phyloP scores from a whole-genome alignment of 2,888 invertebrate species.

The Pseudoips prasinana region DNA sequence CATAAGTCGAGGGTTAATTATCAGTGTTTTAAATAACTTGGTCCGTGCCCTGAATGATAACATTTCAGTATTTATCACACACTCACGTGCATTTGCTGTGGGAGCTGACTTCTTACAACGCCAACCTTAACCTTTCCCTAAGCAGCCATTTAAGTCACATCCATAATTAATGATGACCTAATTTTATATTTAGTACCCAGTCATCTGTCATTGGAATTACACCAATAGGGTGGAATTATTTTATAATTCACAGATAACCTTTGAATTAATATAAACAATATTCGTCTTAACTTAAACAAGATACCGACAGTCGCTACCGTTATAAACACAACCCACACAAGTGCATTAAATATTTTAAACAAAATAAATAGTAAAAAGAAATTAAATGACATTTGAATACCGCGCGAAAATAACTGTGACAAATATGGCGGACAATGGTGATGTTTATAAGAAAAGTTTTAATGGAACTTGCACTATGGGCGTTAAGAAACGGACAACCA shows the following conservation, averaged over 20 bases:
- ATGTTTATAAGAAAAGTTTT: conserved; percentile 52
- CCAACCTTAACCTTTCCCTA: no score
- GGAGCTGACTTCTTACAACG: no score
- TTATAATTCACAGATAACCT: conserved; percentile 49
- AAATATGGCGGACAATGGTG: conserved; percentile 55
- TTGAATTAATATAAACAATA: conserved; percentile 33
- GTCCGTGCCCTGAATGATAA: no score
- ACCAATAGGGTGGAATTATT: conserved; percentile 27
- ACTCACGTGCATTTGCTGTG: no score
- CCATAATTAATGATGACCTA: conserved; percentile 40
- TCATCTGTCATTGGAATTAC: conserved; percentile 9
- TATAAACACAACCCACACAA: conserved; percentile 37
- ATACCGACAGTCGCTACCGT: conserved; percentile 30
- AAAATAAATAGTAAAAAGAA: conserved; percentile 6
- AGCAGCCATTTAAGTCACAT: not conserved
- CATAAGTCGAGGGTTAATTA: no score
- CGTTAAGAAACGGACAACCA: conserved; percentile 48
- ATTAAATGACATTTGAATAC: conserved; percentile 56
- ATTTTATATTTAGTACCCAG: conserved; percentile 16
- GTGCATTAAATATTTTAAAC: conserved; percentile 8
- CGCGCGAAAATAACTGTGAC: conserved; percentile 57
- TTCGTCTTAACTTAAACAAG: conserved; percentile 14
- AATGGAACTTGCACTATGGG: conserved; percentile 57
- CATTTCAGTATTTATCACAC: no score
- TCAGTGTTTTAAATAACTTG: no score